Percentiles rank a stretch among this genome's conserved stretches.
These are phyloP conservation scores for Tapirus indicus DNA, from an alignment of 2,797 vertebrate genomes.

Conservation along the genomic window DNA sequence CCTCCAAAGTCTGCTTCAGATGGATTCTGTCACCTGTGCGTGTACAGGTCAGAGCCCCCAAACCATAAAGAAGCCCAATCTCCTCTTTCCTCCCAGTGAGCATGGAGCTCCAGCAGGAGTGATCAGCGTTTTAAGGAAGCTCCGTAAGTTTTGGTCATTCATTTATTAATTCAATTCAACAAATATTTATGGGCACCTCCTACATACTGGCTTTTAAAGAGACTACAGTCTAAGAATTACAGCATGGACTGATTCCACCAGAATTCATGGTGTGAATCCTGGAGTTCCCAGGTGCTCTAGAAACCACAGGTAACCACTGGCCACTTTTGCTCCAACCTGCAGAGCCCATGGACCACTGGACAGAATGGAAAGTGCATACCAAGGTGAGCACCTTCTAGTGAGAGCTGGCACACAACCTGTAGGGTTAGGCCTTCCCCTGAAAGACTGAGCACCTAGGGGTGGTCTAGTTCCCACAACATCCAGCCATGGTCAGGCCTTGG, in stretches of 20 bases:
- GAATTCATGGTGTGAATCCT: neutral
- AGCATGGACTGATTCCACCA: neutral
- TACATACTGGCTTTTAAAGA: neutral
- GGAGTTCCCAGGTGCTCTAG: neutral
- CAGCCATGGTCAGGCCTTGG: neutral
- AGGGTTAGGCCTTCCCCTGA: neutral
- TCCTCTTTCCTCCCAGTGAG: neutral
- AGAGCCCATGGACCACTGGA: neutral
- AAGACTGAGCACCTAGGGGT: neutral
- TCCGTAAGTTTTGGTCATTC: neutral
- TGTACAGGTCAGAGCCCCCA: neutral
- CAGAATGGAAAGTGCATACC: neutral
- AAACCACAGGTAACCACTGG: neutral
- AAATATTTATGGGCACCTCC: neutral
- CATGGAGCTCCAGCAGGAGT: neutral
- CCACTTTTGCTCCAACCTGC: neutral
- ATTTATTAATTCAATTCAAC: conserved; percentile 36
- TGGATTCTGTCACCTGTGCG: neutral
- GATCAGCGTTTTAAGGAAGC: neutral
- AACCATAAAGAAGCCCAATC: neutral
- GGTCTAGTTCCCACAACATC: neutral
- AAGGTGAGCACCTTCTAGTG: neutral
- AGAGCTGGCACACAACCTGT: neutral
- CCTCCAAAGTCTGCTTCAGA: neutral
- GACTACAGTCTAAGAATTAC: neutral